Evolutionary conservation across 1,140 invertebrate genomes (phyloP).

Genomic region (Cecropterus lyciades): DNA sequence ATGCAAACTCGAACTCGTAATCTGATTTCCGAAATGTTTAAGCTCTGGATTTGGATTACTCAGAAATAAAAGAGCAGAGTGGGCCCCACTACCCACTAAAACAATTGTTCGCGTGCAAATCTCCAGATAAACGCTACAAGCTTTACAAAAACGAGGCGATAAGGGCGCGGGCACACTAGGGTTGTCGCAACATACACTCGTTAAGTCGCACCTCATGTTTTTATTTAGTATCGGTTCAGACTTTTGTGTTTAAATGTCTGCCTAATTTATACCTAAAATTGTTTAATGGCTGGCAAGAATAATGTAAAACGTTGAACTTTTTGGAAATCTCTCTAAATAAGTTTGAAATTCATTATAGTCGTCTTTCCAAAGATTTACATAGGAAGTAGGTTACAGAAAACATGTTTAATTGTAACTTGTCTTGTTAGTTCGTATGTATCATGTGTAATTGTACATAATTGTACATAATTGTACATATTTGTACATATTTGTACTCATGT

Average conservation of each 20-base stretch:
- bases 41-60: not conserved
- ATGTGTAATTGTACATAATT: no score
- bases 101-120: constrained; percentile 36
- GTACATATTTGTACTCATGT: no score
- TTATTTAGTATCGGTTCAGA: not conserved
- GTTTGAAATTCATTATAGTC: no score
- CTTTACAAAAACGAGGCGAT: constrained; percentile 31
- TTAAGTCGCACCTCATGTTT: not conserved
- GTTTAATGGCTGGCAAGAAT: no score
- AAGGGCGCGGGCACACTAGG: constrained; percentile 20
- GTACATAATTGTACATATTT: no score
- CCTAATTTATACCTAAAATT: no score
- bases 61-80: constrained; percentile 21
- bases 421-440: no score
- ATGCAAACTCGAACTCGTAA: not conserved
- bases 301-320: no score
- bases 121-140: constrained; percentile 31
- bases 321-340: no score
- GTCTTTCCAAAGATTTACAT: no score
- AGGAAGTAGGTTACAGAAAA: no score
- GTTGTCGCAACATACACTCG: not conserved
- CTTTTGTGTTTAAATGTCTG: not conserved
- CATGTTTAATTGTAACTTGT: no score
- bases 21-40: constrained; percentile 4
- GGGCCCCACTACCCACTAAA: constrained; percentile 25